Evolutionary conservation across 1,140 invertebrate species (phyloP).

Genomic region (Micrasema minimum): DNA sequence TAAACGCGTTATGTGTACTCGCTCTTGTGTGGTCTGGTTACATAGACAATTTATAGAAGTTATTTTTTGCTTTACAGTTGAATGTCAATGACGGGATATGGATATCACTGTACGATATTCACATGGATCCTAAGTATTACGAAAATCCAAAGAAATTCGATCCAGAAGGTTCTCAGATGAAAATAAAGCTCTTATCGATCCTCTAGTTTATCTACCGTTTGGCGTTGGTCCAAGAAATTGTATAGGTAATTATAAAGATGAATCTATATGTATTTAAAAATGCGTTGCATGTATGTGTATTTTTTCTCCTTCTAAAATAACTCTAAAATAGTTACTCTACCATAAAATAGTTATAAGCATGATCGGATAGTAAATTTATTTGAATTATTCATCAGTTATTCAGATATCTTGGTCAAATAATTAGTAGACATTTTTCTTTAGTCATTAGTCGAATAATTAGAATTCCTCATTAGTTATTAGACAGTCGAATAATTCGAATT

Average conservation of each 20-base stretch:
- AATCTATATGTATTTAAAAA: neutral
- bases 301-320: neutral
- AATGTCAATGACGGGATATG: slow-evolving; percentile 55
- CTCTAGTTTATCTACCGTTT: slow-evolving; percentile 69
- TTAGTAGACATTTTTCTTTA: no score
- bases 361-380: no score
- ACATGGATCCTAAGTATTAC: slow-evolving; percentile 67
- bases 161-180: slow-evolving; percentile 70
- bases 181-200: slow-evolving; percentile 30
- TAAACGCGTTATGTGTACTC: no score
- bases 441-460: no score
- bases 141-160: slow-evolving; percentile 72
- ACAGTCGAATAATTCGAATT: no score
- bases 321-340: neutral
- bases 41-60: no score
- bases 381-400: no score
- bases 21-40: no score
- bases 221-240: slow-evolving; percentile 72
- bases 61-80: slow-evolving; percentile 41
- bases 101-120: slow-evolving; percentile 58
- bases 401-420: no score
- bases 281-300: neutral
- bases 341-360: neutral
- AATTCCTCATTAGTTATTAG: no score
- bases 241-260: slow-evolving; percentile 60